Percentiles rank a stretch among this genome's conserved stretches.
Conservation (phyloP, 2,888 invertebrate genomes). For the Drosophila merina region DNA sequence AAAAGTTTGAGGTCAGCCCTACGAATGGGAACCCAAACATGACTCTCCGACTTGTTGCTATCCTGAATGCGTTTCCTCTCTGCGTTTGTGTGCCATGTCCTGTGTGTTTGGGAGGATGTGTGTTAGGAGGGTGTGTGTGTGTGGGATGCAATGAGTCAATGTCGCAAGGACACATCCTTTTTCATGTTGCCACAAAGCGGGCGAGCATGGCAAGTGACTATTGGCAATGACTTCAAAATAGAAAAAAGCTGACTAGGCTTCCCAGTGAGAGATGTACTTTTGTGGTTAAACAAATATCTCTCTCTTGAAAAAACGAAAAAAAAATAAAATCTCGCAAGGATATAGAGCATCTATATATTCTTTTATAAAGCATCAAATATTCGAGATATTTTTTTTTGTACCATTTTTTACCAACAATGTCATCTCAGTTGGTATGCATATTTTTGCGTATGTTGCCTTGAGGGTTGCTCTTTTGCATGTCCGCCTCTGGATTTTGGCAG, state of each 20-base stretch:
- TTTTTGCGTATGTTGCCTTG: neutral
- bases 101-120: neutral
- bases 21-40: slow-evolving; percentile 31
- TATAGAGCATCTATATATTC: neutral
- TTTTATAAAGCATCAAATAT: slow-evolving; percentile 35
- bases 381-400: neutral
- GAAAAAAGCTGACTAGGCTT: slow-evolving; percentile 24
- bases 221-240: slow-evolving; percentile 1
- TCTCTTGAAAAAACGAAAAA: no score
- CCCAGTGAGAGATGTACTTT: neutral
- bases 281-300: neutral
- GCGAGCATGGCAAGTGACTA: slow-evolving; percentile 16
- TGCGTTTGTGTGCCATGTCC: neutral
- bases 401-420: neutral
- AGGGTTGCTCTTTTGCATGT: neutral
- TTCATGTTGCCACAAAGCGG: slow-evolving; percentile 55
- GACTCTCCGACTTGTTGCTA: slow-evolving; percentile 39
- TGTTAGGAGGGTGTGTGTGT: slow-evolving; percentile 6
- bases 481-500: slow-evolving; percentile 55
- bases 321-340: neutral
- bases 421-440: neutral
- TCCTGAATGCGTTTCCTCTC: slow-evolving; percentile 3
- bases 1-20: slow-evolving; percentile 32
- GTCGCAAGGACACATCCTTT: slow-evolving; percentile 69
- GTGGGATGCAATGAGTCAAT: slow-evolving; percentile 64